These are phyloP conservation scores for Sterna hirundo DNA, from an alignment of 2,113 vertebrate genomes.

Conservation along the genomic window DNA sequence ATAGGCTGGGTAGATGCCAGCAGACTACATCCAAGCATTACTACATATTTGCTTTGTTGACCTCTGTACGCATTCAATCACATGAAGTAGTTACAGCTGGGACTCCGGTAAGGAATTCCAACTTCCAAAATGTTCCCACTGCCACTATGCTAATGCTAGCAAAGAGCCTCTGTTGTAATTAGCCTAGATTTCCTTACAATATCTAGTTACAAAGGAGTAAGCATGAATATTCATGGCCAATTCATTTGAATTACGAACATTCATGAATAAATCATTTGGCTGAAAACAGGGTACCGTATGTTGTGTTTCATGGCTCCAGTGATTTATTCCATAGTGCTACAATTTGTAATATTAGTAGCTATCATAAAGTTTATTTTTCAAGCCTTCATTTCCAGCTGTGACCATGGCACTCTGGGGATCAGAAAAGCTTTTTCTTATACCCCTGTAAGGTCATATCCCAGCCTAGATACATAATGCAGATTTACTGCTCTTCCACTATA, in stretches of 20 bases:
- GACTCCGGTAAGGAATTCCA: conserved; percentile 46
- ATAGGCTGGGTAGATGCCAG: conserved; percentile 41
- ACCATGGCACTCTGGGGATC: conserved; percentile 40
- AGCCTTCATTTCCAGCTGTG: conserved; percentile 59
- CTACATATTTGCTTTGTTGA: conserved; percentile 52
- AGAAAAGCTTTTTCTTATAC: conserved; percentile 17
- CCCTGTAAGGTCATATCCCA: conserved; percentile 19
- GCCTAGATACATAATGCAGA: not conserved
- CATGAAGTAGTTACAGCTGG: conserved; percentile 55
- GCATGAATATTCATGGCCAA: conserved; percentile 70
- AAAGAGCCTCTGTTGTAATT: conserved; percentile 58
- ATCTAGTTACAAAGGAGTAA: conserved; percentile 59
- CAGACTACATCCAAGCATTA: conserved; percentile 24
- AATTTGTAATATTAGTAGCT: conserved; percentile 70
- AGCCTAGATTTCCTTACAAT: conserved; percentile 67
- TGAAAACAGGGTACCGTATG: conserved; percentile 62
- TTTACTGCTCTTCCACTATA: conserved; percentile 16
- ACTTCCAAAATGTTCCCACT: conserved; percentile 54
- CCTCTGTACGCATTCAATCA: conserved; percentile 19
- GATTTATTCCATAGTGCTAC: conserved; percentile 62
- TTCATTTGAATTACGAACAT: conserved; percentile 59
- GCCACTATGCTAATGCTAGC: conserved; percentile 39
- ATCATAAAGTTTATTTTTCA: conserved; percentile 72
- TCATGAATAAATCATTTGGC: conserved; percentile 73
- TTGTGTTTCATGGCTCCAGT: conserved; percentile 57